Evolutionary conservation across 1,140 invertebrate genomes (phyloP), one percentile per base, ranked within the genome.

Genomic region (Drosophila hydei): DNA sequence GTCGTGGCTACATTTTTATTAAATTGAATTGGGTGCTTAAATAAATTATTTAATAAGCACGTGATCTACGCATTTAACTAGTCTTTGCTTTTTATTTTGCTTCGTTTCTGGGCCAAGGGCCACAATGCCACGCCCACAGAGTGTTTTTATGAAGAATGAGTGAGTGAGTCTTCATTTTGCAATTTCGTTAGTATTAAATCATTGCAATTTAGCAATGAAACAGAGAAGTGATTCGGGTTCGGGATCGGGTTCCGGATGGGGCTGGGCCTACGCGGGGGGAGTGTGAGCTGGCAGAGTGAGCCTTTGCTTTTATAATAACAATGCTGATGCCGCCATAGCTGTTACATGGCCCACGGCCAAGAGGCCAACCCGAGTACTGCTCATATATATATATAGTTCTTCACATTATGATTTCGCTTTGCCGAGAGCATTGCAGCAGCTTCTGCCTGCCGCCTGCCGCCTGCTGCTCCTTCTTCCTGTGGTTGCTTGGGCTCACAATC

Each of bases 11-110:
- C 78, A 81, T 83, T 88, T 88, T 76, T 88, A 88, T 88, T 88
- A 88, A 88, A 83, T 79, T 78, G 61, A 88, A 88, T 88, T 88
- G 85, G 84, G 84, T 89, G 79, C 84, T 89, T 89, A 89, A 89
- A 89, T 89, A 89, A 89, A 89, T 89, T 89, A 89, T 89, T 89
- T 89, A 89, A 89, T 89, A 89, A 89, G 84, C 84, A 89, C 84
- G 45, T 87, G 84, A 88, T 88, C 78, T 88, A 84, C 74, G 77
- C 79, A 79, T 68, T 64, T 55, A 59, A 65, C 58, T 61, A 42
- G 36, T 25, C 56, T 23, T 25, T 51, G 30, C 72, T 61, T 62
- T 72, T 61, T 75, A 14, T 16, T 42, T 14, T 79, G 30, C 9
- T 70, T 70, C 42, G 50, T 70, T 63, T 65, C 45, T 58, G 77